Evolutionary conservation across 2,888 invertebrate genomes (phyloP), one percentile per base, ranked within the genome.

Genomic region (Lepidonotus clava): DNA sequence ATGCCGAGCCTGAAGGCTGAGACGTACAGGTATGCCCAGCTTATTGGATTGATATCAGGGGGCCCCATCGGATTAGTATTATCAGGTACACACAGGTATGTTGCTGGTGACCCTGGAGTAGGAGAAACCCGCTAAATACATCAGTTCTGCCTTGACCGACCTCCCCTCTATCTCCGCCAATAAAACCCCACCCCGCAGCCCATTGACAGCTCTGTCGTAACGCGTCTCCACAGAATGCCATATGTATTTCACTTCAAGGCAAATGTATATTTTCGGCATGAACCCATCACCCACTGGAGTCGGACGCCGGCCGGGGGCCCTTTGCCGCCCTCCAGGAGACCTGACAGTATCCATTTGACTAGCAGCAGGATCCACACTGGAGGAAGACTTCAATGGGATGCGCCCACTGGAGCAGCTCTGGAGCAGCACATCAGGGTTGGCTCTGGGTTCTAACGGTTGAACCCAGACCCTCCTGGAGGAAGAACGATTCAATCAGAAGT

Each of bases 401-500:
- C 11, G 24, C 61, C 24, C 11, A 11, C 5, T n/a, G n/a, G n/a
- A n/a, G n/a, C n/a, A n/a, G n/a, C n/a, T n/a, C n/a, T n/a, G n/a
- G n/a, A n/a, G n/a, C n/a, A n/a, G n/a, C n/a, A n/a, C n/a, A n/a
- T n/a, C n/a, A n/a, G n/a, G n/a, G n/a, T n/a, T n/a, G n/a, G n/a
- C n/a, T n/a, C n/a, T n/a, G n/a, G n/a, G n/a, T n/a, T n/a, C n/a
- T n/a, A n/a, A n/a, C n/a, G n/a, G n/a, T n/a, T n/a, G n/a, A n/a
- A n/a, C n/a, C 61, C 61, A 18, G 14, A 61, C 11, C 28, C 28
- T 24, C n/a, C 61, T 32, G 11, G 28, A 24, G 53, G 61, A 61
- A 24, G 61, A 24, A 61, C 61, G 28, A 61, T 61, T 61, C 61
- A 61, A 61, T 61, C 61, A 61, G 28, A 24, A 32, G 61, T 61